Evolutionary conservation across 2,888 invertebrate species (phyloP), one percentile per base, ranked within the genome.

Genomic region (Microplitis manilae): DNA sequence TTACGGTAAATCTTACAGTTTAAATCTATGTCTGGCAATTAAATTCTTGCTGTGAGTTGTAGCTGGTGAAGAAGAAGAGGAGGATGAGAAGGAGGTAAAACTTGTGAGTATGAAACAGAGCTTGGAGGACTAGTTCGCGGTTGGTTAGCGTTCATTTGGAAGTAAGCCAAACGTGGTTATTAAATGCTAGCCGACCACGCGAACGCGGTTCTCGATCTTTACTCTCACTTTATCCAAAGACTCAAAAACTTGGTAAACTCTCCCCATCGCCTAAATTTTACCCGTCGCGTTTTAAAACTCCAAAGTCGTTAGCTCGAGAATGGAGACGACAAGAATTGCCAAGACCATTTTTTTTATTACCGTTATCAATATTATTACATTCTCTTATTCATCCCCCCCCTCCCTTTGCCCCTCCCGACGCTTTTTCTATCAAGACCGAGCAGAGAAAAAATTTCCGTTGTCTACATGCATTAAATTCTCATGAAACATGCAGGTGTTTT

Each of bases 161-260:
- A 20, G 73, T 67, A 60, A 15, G 77, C 77, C 77, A 79, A 75
- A 67, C 71, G 72, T 69, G 78, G 77, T 81, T 81, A 81, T 79
- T 79, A 81, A 81, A 81, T 81, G 81, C 77, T 77, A 79, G 76
- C 69, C 40, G 72, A 76, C 79, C 79, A 81, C 79, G 79, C 79
- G 79, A 77, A 68, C 68, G 61, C 65, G 72, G 62, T 75, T 68
- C 75, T 76, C 72, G 69, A 76, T 68, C 59, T 67, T 62, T 59
- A 39, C 67, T 41, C 65, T 64, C 41, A 17, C 68, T 68, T 62
- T 74, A 68, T 41, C 40, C 20, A 41, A 30, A 30, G 70, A 50
- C 76, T 71, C 71, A n/a, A 50, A 50, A 41, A 41, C 40, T 40
- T 62, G 60, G 75, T 15, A 41, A 41, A 41, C 68, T 62, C 76